Evolutionary conservation across 1,140 invertebrate genomes (phyloP).

Genomic region (Pectinophora gossypiella): DNA sequence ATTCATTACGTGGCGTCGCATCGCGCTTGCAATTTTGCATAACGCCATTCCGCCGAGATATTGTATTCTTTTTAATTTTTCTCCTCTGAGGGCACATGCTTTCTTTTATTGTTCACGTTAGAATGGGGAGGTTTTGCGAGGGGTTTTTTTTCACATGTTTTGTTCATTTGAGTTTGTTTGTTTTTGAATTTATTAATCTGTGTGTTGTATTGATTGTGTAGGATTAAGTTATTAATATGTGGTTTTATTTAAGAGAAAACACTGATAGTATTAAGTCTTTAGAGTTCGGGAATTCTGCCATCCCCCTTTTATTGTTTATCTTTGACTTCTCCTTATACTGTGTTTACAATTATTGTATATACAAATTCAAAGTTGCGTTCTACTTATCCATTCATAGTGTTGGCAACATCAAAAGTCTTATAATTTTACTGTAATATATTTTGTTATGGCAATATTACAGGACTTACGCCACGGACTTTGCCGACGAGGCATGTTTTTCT

Average conservation of each 20-base stretch:
- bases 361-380: not conserved
- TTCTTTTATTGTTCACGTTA: not conserved
- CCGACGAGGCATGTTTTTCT: too few species aligned
- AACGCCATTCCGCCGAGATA: slow-evolving; percentile 14
- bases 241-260: not conserved
- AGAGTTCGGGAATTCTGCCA: not conserved
- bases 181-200: not conserved
- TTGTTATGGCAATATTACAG: too few species aligned
- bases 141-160: too few species aligned
- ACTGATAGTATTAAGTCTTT: not conserved
- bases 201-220: not conserved
- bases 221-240: not conserved
- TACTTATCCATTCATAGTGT: not conserved
- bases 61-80: not conserved
- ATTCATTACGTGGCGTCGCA: too few species aligned
- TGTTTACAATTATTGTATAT: too few species aligned
- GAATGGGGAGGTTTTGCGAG: too few species aligned
- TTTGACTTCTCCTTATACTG: too few species aligned
- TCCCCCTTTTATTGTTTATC: too few species aligned
- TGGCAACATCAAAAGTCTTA: not conserved
- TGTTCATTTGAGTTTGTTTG: not conserved
- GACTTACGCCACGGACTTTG: too few species aligned
- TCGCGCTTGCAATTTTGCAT: slow-evolving; percentile 39
- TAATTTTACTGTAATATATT: not conserved
- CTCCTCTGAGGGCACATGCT: not conserved